Evolutionary conservation across 2,797 vertebrate genomes (phyloP), one percentile per base, ranked within the genome.

Genomic region (Rhodeus uyekii): DNA sequence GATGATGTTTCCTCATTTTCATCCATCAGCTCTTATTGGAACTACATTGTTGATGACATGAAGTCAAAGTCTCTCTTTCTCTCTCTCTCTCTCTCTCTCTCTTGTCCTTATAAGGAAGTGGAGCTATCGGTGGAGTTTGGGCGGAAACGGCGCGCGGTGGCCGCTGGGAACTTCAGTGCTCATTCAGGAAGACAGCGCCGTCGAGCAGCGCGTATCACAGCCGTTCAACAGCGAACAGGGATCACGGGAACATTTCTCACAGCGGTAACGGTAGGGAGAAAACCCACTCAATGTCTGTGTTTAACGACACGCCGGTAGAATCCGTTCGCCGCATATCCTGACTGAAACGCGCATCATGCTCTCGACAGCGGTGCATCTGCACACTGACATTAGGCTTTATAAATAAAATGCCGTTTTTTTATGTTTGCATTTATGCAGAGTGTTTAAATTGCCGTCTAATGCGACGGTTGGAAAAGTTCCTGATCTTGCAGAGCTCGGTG

Each of bases 131-230:
- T 72, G 50, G 73, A 76, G 76, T 29, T 73, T 82, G 93, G 93
- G 93, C 93, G 93, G 94, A 93, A 93, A 89, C 92, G 86, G 84
- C 46, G 91, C 93, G 94, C 93, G 86, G 91, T 91, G 94, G 80
- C 87, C 78, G 91, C 91, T 91, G 94, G 94, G 94, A 92, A 93
- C 91, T 86, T 89, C 75, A 81, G 74, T 60, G 73, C 81, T 79
- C 87, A 88, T 89, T 92, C 94, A 93, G 94, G 94, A 95, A 95
- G 93, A 91, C 83, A 46, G 75, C 81, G 86, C 86, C 86, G 81
- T 83, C 90, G 74, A 78, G 63, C n/a, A 64, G 19, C 58, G 29
- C 44, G 53, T 50, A 86, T 82, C 84, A 84, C 79, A 81, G 79
- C 81, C 82, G 82, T 89, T 76, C 86, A 73, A 58, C 61, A 76